Base-by-base conservation (phyloP, 2,888 invertebrate species). In the Xestia c-nigrum region DNA sequence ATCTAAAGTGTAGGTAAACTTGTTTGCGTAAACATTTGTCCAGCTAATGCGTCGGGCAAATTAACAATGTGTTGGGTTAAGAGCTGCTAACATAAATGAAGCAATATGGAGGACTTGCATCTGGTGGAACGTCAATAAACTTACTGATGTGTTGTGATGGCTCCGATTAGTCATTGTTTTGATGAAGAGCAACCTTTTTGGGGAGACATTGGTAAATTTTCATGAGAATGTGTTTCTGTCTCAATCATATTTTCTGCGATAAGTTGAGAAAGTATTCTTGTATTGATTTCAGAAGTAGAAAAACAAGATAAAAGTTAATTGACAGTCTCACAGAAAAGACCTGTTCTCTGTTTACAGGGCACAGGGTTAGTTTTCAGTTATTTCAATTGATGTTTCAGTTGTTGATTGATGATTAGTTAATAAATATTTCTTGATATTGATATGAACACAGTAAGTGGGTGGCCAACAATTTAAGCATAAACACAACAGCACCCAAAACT, bases 41-140 rank as follows among this genome's bases (percentile, higher is more conserved):
- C 69, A 67, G 77, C 81, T 87, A 87, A 87, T 87, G 87, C 87
- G 71, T 78, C 76, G 63, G 67, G 65, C 63, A 83, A 81, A 85
- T 85, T 81, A 85, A 81, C 85, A 85, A 74, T 68, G 80, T 84
- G 81, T 65, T 63, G 40, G 68, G 74, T 83, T 78, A 74, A 73
- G 71, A 80, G 75, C 76, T 75, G 80, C 64, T 73, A 72, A 57
- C 77, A 77, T 74, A 77, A 82, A 84, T 81, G 73, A 69, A 74
- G 78, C 77, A 52, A 69, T 70, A 69, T 72, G n/a, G 78, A 87
- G 55, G 79, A 66, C 46, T n/a, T 78, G 81, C 87, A 87, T 74
- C 76, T 87, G 84, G 47, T 43, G 31, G 64, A 59, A 65, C 57
- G 57, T 50, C 75, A 83, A 83, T 80, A 74, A 59, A 64, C 76